Percentiles rank a stretch among this genome's conserved stretches.
Evolutionary conservation across 2,888 invertebrate genomes (phyloP).

Genomic region (Ceratothoa steindachneri): DNA sequence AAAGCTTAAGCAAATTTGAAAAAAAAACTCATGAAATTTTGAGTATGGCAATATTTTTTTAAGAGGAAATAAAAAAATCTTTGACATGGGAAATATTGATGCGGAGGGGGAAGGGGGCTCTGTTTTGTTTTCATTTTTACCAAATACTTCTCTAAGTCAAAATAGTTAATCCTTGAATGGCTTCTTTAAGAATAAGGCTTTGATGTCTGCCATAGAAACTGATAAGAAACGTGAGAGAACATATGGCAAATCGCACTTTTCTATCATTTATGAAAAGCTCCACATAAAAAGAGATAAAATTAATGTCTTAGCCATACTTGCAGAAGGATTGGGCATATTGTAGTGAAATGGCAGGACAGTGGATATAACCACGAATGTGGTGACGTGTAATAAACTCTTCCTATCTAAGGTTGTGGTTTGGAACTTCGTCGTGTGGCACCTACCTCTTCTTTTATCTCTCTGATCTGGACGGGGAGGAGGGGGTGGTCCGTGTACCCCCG

Average conservation of each 20-base stretch:
- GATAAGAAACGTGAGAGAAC: background rate
- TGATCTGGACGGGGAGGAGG: slow-evolving; percentile 65
- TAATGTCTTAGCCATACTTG: background rate
- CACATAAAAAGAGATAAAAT: background rate
- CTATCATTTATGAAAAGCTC: background rate
- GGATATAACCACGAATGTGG: too few relatives aligned
- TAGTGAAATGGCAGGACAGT: background rate
- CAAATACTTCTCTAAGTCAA: background rate
- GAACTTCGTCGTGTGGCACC: too few relatives aligned
- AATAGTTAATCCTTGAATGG: background rate
- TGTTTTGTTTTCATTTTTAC: too few relatives aligned
- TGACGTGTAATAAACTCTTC: too few relatives aligned
- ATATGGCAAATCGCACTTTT: background rate
- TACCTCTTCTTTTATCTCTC: slow-evolving; percentile 45
- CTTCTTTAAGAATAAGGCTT: background rate
- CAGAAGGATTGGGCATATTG: background rate
- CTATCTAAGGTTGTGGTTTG: background rate
- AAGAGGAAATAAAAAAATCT: too few relatives aligned
- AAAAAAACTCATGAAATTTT: too few relatives aligned
- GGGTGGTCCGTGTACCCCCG: slow-evolving; percentile 83
- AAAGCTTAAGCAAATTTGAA: too few relatives aligned
- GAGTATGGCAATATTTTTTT: too few relatives aligned
- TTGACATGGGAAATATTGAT: too few relatives aligned
- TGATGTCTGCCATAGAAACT: background rate
- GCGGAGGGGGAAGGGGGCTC: too few relatives aligned